Evolutionary conservation across 2,113 vertebrate species (phyloP).

Genomic region (Antechinus stuartii): DNA sequence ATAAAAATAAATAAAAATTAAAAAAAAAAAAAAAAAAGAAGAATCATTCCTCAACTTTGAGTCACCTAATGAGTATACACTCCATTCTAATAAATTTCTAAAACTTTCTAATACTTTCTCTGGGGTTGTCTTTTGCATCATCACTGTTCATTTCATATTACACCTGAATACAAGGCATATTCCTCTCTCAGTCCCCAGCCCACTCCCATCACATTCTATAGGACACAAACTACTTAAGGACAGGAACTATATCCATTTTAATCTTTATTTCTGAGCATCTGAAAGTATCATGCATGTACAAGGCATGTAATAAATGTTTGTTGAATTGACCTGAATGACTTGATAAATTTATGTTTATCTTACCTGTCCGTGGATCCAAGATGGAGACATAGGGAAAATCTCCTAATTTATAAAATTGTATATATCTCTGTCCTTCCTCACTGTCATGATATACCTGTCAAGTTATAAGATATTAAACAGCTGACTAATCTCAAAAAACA

Average conservation of each 20-base stretch:
- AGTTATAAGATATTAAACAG: conserved; percentile 46
- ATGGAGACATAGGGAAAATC: conserved; percentile 99
- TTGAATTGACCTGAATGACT: neutral
- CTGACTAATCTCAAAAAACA: conserved; percentile 53
- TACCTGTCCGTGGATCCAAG: conserved; percentile 97
- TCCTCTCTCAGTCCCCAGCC: neutral
- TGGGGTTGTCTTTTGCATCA: neutral
- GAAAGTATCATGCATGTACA: neutral
- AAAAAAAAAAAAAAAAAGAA: too few relatives aligned
- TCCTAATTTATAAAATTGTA: conserved; percentile 98
- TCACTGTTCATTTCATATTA: neutral
- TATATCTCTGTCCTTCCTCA: conserved; percentile 98
- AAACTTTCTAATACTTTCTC: neutral
- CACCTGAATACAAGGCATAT: neutral
- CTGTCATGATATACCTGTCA: conserved; percentile 98
- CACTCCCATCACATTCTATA: neutral
- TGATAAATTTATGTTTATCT: conserved; percentile 57
- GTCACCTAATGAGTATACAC: neutral
- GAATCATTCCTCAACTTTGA: neutral
- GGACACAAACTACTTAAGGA: neutral
- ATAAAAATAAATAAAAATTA: too few relatives aligned
- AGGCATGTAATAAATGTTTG: neutral
- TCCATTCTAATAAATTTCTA: neutral
- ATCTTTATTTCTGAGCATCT: neutral
- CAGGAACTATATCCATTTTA: neutral